These are phyloP conservation scores for Garra rufa DNA, from an alignment of 2,113 vertebrate genomes.

Conservation along the genomic window DNA sequence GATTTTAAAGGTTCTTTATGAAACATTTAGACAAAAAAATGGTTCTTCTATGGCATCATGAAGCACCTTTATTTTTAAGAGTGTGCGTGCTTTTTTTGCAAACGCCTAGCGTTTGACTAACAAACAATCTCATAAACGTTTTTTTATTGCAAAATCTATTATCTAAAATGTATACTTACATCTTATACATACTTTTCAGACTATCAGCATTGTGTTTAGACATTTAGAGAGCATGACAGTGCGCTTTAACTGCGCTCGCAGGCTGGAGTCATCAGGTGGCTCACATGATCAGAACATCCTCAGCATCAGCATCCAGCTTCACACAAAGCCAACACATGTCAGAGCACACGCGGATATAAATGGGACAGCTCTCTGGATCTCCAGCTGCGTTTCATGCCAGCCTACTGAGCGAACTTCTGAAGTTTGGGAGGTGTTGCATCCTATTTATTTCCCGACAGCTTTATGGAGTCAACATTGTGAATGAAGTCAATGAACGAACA, in stretches of 20 bases:
- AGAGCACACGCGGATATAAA: not conserved
- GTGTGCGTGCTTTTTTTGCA: too few relatives aligned
- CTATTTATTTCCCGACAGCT: not conserved
- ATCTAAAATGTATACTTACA: not conserved
- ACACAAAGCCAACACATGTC: not conserved
- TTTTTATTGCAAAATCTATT: not conserved
- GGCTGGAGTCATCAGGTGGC: conserved; percentile 9
- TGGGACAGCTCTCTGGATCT: not conserved
- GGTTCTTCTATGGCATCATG: too few relatives aligned
- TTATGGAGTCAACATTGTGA: not conserved
- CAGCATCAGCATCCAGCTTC: conserved; percentile 17
- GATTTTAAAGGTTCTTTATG: too few relatives aligned
- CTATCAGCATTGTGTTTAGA: not conserved
- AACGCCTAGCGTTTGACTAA: too few relatives aligned
- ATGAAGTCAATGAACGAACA: conserved; percentile 36
- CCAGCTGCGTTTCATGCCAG: not conserved
- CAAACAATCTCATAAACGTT: too few relatives aligned
- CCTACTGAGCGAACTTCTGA: not conserved
- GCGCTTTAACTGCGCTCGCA: not conserved
- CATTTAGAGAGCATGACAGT: not conserved
- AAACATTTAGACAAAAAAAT: too few relatives aligned
- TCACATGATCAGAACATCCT: conserved; percentile 30
- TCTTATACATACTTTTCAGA: not conserved
- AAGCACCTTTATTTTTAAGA: too few relatives aligned
- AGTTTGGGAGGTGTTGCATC: not conserved